Base-by-base conservation (phyloP, 2,113 vertebrate genomes). In the Brachyhypopomus gauderio region DNA sequence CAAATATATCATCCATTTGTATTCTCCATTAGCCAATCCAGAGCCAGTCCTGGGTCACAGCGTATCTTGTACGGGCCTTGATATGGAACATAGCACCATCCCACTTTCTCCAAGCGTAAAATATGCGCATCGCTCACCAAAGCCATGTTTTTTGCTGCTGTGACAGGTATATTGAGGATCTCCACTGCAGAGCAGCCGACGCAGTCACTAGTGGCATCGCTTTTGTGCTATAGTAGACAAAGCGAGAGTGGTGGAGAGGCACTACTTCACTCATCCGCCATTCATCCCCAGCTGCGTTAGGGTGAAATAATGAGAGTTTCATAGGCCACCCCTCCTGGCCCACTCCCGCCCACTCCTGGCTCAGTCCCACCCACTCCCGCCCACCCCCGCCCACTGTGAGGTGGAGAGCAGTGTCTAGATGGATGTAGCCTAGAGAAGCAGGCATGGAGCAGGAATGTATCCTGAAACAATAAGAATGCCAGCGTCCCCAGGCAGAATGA, bases 401-500 rank as follows among this genome's bases (percentile, higher is more conserved):
- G 45, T 11, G 2, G 45, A 52, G 45, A 52, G 5, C 12, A 14
- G 45, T 52, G 9, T 52, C 45, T 52, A 14, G 12, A 52, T 14
- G 45, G 45, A 52, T 52, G 45, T 11, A 52, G 45, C 2, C 45
- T 14, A 25, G 22, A 56, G 34, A 64, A 72, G 23, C 55, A 80
- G 52, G 71, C 52, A 6, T 41, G 36, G 63, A 5, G 22, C 41
- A 72, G 4, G 67, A 86, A 78, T 45, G 84, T 83, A 88, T 82
- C 64, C 86, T 80, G 86, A 86, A 81, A 3, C 59, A 58, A 60
- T 56, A 59, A 77, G 41, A 77, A 36, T 52, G 45, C 45, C 63
- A 56, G 62, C 7, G 1, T 48, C 0, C 45, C n/a, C 9, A 30
- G 30, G 30, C 30, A 30, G 30, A 30, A 30, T 30, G 30, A 41